Percentiles rank a stretch among this genome's conserved stretches.
These are phyloP conservation scores for Parauchenoglanis punctatus DNA, from an alignment of 2,797 vertebrate genomes.

Conservation along the genomic window DNA sequence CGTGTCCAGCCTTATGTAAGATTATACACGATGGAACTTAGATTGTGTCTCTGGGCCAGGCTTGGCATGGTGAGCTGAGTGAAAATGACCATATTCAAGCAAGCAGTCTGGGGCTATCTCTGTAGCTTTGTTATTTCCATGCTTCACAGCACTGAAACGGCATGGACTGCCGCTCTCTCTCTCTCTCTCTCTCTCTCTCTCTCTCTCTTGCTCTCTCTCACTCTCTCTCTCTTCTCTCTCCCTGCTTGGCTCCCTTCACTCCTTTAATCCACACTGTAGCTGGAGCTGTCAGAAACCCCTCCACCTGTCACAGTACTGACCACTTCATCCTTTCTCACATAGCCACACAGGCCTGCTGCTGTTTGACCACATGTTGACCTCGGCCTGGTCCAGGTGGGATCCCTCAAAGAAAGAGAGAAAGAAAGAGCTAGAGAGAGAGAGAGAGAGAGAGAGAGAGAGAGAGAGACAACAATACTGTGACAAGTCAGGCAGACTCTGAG, in stretches of 20 bases:
- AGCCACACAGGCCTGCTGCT: slow-evolving; percentile 47
- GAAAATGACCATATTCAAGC: slow-evolving; percentile 44
- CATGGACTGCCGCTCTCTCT: background rate
- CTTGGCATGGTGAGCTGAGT: slow-evolving; percentile 22
- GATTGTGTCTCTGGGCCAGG: slow-evolving; percentile 19
- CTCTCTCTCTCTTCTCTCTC: background rate
- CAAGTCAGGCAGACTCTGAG: slow-evolving; percentile 37
- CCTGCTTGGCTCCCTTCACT: slow-evolving; percentile 19
- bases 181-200: slow-evolving; percentile 14
- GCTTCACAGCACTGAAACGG: slow-evolving; percentile 41
- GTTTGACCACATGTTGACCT: slow-evolving; percentile 57
- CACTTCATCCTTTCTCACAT: slow-evolving; percentile 70
- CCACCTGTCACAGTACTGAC: slow-evolving; percentile 74
- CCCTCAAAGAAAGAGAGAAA: slow-evolving; percentile 38
- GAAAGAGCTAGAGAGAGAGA: slow-evolving; percentile 23
- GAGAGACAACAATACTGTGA: slow-evolving; percentile 58
- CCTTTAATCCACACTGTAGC: slow-evolving; percentile 57
- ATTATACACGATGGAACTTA: slow-evolving; percentile 50
- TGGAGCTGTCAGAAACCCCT: slow-evolving; percentile 70
- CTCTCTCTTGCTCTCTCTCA: background rate
- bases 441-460: slow-evolving; percentile 25
- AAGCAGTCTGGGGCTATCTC: slow-evolving; percentile 4
- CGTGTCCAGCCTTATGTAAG: slow-evolving; percentile 59
- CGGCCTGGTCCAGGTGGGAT: slow-evolving; percentile 50
- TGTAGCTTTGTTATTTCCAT: slow-evolving; percentile 43